Conservation (phyloP, 2,797 vertebrate genomes). For the Serranus cabrilla region DNA sequence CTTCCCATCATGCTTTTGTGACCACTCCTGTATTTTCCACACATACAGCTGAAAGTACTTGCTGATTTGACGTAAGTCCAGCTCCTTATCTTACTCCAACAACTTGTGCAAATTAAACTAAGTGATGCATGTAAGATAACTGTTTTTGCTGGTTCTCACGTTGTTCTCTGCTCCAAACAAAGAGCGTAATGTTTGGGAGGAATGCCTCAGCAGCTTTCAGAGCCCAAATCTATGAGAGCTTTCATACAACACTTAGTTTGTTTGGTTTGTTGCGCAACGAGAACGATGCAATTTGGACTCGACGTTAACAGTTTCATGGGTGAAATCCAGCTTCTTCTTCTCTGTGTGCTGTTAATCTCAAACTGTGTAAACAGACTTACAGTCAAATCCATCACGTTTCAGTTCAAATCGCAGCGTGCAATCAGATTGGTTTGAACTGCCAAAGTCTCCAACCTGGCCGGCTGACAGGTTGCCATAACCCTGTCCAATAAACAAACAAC, state of each 20-base stretch:
- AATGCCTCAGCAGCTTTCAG: conserved; percentile 26
- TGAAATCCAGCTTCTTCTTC: conserved; percentile 1
- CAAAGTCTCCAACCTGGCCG: conserved; percentile 32
- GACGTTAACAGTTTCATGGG: not conserved
- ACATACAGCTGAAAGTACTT: not conserved
- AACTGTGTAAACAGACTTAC: conserved; percentile 18
- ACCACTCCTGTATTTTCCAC: not conserved
- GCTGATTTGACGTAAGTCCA: not conserved
- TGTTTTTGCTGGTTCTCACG: not conserved
- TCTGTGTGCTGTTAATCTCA: not conserved
- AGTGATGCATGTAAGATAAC: conserved; percentile 3
- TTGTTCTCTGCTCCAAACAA: conserved; percentile 15
- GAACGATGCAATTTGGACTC: not conserved
- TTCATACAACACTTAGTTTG: not conserved
- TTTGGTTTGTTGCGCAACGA: not conserved
- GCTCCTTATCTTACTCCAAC: conserved; percentile 34
- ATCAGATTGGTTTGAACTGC: conserved; percentile 27
- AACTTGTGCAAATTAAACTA: conserved; percentile 5
- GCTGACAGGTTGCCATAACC: conserved; percentile 1
- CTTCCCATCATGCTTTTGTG: not conserved
- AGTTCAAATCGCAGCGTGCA: conserved; percentile 4
- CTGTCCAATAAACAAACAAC: conserved; percentile 44
- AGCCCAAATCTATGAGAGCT: not conserved
- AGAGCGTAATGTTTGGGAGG: conserved; percentile 7
- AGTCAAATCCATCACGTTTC: conserved; percentile 35